Percentiles rank a stretch among this genome's conserved stretches.
phyloP scores from a whole-genome alignment of 1,140 invertebrate species.

The Scaptomyza graminum region DNA sequence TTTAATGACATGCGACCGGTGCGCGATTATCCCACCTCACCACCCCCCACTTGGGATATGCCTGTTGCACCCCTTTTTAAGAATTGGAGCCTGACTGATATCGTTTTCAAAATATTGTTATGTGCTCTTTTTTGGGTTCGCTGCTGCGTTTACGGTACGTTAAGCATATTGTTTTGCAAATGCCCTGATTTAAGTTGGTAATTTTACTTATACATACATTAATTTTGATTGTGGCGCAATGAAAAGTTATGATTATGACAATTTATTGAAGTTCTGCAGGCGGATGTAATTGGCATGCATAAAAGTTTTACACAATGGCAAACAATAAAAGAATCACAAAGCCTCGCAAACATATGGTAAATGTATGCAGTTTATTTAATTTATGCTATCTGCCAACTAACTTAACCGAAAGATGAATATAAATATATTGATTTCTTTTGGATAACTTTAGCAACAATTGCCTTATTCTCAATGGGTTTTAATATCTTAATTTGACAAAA shows the following conservation, averaged over 20 bases:
- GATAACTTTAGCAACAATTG: too few relatives aligned
- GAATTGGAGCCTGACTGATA: slow-evolving; percentile 59
- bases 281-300: slow-evolving; percentile 15
- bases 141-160: slow-evolving; percentile 54
- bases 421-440: too few relatives aligned
- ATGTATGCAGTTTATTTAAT: too few relatives aligned
- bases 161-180: slow-evolving; percentile 56
- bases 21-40: slow-evolving; percentile 1
- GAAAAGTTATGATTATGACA: slow-evolving; percentile 54
- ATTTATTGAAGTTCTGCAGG: slow-evolving; percentile 42
- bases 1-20: slow-evolving; percentile 72
- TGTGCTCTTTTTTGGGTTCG: slow-evolving; percentile 45
- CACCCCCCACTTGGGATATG: too few relatives aligned
- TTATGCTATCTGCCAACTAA: not conserved
- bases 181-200: slow-evolving; percentile 63
- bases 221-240: slow-evolving; percentile 64
- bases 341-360: not conserved
- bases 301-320: slow-evolving; percentile 8
- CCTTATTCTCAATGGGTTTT: too few relatives aligned
- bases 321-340: not conserved
- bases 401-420: too few relatives aligned
- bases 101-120: slow-evolving; percentile 76
- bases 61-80: slow-evolving; percentile 17
- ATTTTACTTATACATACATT: slow-evolving; percentile 60
- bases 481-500: too few relatives aligned